Evolutionary conservation across 2,797 vertebrate genomes (phyloP), one percentile per base, ranked within the genome.

Genomic region (Argya squamiceps): DNA sequence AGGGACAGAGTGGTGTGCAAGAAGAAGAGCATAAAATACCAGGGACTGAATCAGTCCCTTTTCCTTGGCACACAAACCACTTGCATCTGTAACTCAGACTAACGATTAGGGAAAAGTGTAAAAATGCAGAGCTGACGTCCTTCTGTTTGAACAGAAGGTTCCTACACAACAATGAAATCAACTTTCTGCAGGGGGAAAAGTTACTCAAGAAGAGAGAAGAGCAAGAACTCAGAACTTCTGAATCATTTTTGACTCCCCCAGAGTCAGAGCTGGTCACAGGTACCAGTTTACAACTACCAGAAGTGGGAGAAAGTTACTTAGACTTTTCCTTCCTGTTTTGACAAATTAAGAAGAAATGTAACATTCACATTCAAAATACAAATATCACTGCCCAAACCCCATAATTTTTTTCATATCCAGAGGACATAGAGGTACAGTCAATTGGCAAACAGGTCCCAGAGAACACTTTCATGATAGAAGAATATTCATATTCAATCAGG

Each of bases 101-200:
- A 92, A 84, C 1, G 2, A 67, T 64, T 41, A 69, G 44, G 67
- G 49, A 74, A 46, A 92, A 78, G 65, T 79, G 55, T 89, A 84
- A 95, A 84, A 93, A 85, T 50, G 69, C 65, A 92, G 88, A 88
- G 59, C 77, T 69, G 68, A 92, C 3, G 0, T 39, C 77, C 80
- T 95, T 92, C 92, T 90, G 88, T 73, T 92, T 63, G 37, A 95
- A 86, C 89, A 95, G 73, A 91, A 91, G 60, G 69, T 65, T 94
- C 87, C 88, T 46, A 44, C 65, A 75, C 50, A 77, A 91, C 89
- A 95, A 88, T 80, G 79, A 86, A 94, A 84, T 18, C 79, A 79
- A 63, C 37, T 92, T 96, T 74, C 81, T 68, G 18, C 53, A 67
- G 50, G 7, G 22, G 41, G 75, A 71, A 43, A 84, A 78, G 56